Conservation (phyloP, 1,140 invertebrate species). For the Tachypleus tridentatus region DNA sequence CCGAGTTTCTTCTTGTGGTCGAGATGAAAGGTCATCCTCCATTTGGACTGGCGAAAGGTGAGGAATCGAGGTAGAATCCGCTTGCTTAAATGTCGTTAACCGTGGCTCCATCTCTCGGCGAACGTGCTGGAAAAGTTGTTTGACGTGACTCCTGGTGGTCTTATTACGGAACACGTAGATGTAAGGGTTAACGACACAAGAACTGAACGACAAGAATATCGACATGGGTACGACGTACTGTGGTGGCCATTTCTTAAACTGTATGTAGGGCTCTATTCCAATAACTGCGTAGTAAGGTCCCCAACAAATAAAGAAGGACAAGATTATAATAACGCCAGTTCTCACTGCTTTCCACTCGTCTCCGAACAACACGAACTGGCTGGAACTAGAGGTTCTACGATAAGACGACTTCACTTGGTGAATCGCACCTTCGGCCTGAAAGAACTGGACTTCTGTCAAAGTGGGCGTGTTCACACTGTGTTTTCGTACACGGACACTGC, state of each 20-base stretch:
- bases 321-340: conserved; percentile 19
- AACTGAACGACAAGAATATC: conserved; percentile 10
- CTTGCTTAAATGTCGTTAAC: too few relatives aligned
- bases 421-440: not conserved
- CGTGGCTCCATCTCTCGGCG: too few relatives aligned
- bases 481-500: conserved; percentile 52
- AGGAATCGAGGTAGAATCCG: too few relatives aligned
- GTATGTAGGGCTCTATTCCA: conserved; percentile 11
- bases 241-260: not conserved
- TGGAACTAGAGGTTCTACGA: not conserved
- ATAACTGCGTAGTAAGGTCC: conserved; percentile 13
- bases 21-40: too few relatives aligned
- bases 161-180: conserved; percentile 20
- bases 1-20: too few relatives aligned
- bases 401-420: not conserved
- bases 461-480: conserved; percentile 38
- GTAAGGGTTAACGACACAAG: conserved; percentile 19
- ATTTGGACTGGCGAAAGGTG: too few relatives aligned
- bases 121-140: too few relatives aligned
- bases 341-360: conserved; percentile 21
- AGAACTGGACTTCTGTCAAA: not conserved
- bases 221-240: conserved; percentile 6
- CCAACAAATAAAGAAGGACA: conserved; percentile 19
- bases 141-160: not conserved
- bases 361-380: conserved; percentile 17